Conservation (phyloP, 2,888 invertebrate genomes). For the Daptonema setosum region DNA sequence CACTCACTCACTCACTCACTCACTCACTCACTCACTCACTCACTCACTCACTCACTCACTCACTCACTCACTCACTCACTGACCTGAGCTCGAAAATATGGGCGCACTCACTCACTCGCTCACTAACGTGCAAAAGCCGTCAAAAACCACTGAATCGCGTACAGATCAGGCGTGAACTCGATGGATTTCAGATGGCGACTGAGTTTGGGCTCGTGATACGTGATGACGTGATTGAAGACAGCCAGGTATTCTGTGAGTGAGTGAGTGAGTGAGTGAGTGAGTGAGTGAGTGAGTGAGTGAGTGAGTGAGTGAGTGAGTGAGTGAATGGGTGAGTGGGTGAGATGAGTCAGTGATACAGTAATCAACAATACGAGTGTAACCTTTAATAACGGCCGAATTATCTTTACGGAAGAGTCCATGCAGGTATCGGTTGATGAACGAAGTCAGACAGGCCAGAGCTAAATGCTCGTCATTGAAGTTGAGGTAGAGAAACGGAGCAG, state of each 20-base stretch:
- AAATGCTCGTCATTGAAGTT: conserved; percentile 92
- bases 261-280: no score
- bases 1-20: no score
- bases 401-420: conserved; percentile 91
- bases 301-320: no score
- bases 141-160: conserved; percentile 95
- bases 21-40: no score
- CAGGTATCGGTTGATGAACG: conserved; percentile 83
- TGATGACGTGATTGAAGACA: conserved; percentile 82
- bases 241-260: conserved; percentile 55
- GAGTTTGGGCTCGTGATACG: conserved; percentile 77
- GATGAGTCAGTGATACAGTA: no score
- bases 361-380: no score
- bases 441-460: conserved; percentile 78
- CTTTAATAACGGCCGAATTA: conserved; percentile 78
- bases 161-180: conserved; percentile 79
- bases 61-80: no score
- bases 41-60: no score
- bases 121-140: conserved; percentile 92
- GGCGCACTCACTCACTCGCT: no score
- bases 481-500: conserved; percentile 83
- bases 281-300: no score
- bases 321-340: no score
- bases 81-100: conserved; percentile 59
- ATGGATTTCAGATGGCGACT: conserved; percentile 74